phyloP scores from a whole-genome alignment of 2,797 vertebrate species.

The Lagodon rhomboides region DNA sequence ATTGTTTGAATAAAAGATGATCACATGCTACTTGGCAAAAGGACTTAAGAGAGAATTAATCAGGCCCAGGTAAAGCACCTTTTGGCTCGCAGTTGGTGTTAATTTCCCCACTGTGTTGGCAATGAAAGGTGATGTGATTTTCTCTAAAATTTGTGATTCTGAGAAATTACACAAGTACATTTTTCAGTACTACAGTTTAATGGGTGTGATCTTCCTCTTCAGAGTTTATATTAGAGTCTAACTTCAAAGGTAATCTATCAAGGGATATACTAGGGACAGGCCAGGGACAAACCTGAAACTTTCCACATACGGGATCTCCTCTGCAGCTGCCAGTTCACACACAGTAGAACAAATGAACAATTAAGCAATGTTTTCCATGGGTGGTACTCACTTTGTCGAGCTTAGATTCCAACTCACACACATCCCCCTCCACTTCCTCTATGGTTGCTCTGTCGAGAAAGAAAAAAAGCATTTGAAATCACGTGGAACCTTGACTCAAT shows the following conservation, averaged over 20 bases:
- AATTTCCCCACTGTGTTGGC: not conserved
- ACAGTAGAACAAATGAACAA: constrained; percentile 65
- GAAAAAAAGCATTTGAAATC: constrained; percentile 35
- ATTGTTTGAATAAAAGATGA: not conserved
- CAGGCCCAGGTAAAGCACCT: not conserved
- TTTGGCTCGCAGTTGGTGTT: not conserved
- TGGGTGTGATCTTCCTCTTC: no score
- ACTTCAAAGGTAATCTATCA: not conserved
- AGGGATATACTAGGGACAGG: not conserved
- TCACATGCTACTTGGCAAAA: not conserved
- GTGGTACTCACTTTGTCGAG: constrained; percentile 95
- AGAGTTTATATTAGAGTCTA: constrained; percentile 17
- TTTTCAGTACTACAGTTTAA: not conserved
- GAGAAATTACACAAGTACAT: not conserved
- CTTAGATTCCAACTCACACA: constrained; percentile 96
- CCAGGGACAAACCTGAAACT: constrained; percentile 35
- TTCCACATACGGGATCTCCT: constrained; percentile 38
- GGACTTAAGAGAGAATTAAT: not conserved
- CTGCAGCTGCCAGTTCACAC: constrained; percentile 24
- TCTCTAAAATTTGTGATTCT: not conserved
- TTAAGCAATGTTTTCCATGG: constrained; percentile 71
- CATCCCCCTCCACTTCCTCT: constrained; percentile 98
- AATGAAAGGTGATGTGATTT: not conserved
- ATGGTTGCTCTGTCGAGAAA: constrained; percentile 90
- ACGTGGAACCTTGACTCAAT: constrained; percentile 17